A percentile compares a stretch with the other conserved stretches of the same genome.
phyloP scores from a whole-genome alignment of 2,113 vertebrate genomes.

The Corydoras maculifer region DNA sequence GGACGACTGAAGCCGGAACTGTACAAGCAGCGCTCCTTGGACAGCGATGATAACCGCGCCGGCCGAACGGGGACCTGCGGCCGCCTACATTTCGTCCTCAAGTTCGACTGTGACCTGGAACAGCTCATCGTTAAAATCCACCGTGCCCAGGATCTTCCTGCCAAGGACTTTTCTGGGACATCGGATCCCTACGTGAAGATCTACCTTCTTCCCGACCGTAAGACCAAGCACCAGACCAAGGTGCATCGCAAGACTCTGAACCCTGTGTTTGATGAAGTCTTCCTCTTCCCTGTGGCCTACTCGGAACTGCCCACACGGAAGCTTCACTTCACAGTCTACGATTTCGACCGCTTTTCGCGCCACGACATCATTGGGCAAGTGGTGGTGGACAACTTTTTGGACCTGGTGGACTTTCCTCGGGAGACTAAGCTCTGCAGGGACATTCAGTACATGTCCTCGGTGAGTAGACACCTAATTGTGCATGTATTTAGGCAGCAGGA shows the following conservation, averaged over 20 bases:
- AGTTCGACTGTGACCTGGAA: slow-evolving; percentile 92
- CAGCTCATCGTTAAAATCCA: slow-evolving; percentile 98
- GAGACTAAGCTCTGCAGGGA: slow-evolving; percentile 93
- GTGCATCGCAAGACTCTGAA: slow-evolving; percentile 97
- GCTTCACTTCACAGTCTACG: slow-evolving; percentile 97
- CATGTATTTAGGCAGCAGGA: not conserved
- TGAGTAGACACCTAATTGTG: slow-evolving; percentile 64
- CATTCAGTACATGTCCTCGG: slow-evolving; percentile 92
- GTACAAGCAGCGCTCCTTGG: slow-evolving; percentile 92
- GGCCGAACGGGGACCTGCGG: slow-evolving; percentile 79
- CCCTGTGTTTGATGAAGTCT: slow-evolving; percentile 96
- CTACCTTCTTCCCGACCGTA: slow-evolving; percentile 69
- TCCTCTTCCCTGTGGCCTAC: slow-evolving; percentile 94
- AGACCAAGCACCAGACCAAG: slow-evolving; percentile 98
- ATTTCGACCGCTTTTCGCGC: slow-evolving; percentile 97
- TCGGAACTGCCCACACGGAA: slow-evolving; percentile 87
- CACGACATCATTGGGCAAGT: slow-evolving; percentile 97
- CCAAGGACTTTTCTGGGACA: slow-evolving; percentile 97
- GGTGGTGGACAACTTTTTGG: slow-evolving; percentile 96
- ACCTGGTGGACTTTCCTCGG: slow-evolving; percentile 94
- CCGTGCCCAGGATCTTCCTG: slow-evolving; percentile 89
- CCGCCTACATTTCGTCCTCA: slow-evolving; percentile 88
- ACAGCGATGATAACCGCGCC: slow-evolving; percentile 75
- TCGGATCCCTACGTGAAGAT: slow-evolving; percentile 86
- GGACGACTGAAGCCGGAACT: slow-evolving; percentile 93